phyloP scores from a whole-genome alignment of 1,140 invertebrate species.

The Drosophila parabipectinata region DNA sequence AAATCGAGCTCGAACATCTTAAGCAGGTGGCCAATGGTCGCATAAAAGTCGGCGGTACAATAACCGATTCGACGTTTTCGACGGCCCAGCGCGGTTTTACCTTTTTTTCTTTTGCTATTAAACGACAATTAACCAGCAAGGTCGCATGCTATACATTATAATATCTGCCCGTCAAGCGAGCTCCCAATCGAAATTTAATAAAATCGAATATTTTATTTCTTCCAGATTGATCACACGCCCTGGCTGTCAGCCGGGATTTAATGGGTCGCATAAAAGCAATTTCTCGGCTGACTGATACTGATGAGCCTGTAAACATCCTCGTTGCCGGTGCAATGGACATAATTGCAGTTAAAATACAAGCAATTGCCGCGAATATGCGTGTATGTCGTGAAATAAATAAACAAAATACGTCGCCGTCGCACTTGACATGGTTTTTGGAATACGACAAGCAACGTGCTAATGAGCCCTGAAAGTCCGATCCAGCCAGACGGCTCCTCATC shows the following conservation, averaged over 20 bases:
- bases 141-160: slow-evolving; percentile 44
- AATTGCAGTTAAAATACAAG: slow-evolving; percentile 56
- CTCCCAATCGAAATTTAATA: slow-evolving; percentile 39
- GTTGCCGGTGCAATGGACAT: slow-evolving; percentile 35
- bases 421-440: slow-evolving; percentile 70
- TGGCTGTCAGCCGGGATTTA: slow-evolving; percentile 27
- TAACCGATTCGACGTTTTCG: slow-evolving; percentile 13
- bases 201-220: slow-evolving; percentile 13
- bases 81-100: slow-evolving; percentile 12
- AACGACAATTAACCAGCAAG: slow-evolving; percentile 61
- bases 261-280: slow-evolving; percentile 44
- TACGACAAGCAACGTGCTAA: slow-evolving; percentile 71
- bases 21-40: slow-evolving; percentile 41
- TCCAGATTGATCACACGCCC: slow-evolving; percentile 43
- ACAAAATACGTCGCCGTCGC: slow-evolving; percentile 42
- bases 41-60: slow-evolving; percentile 9
- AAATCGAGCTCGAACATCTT: slow-evolving; percentile 58
- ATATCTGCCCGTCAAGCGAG: slow-evolving; percentile 25
- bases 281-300: slow-evolving; percentile 48
- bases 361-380: slow-evolving; percentile 29
- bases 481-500: slow-evolving; percentile 39
- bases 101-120: slow-evolving; percentile 39
- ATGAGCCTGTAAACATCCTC: slow-evolving; percentile 71
- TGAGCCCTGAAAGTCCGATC: slow-evolving; percentile 71
- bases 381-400: slow-evolving; percentile 40